Base-by-base conservation (phyloP, 1,140 invertebrate species). In the Brachionus sp. region DNA sequence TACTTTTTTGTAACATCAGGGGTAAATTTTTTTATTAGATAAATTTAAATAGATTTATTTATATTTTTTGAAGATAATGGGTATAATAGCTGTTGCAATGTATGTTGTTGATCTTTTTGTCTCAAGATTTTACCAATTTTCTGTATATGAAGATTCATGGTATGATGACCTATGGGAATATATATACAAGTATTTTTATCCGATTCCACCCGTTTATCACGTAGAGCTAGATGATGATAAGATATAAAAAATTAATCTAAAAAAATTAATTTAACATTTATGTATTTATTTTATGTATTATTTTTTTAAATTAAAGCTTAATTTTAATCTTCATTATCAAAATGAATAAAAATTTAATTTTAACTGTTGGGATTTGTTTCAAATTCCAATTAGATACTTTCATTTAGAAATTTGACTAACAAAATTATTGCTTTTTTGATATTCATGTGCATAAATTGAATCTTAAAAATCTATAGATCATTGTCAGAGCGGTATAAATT, bases 91-190 rank as follows among this genome's bases (percentile, higher is more conserved):
- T 10, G 70, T 75, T 35, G 25, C 44, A 13, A 46, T 75, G 19
- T 75, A 75, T 25, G 12, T 75, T 25, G n/a, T 75, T 25, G 39
- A 75, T 29, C 39, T 75, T 19, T 75, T 75, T 50, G 5, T 75
- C 4, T 75, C 70, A 39, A 75, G 70, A 46, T 75, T 75, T 46
- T 75, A 75, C 25, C 70, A 75, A 25, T 75, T 75, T 75, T 75
- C 66, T n/a, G 35, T 70, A 1, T 70, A 70, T 39, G 66, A 70
- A 70, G 66, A 70, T 19, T 70, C 66, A 6, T 70, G 66, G 66
- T 70, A 70, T 70, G 66, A 70, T 39, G 66, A 70, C 35, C 16
- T 70, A 70, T 70, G 66, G 66, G 66, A 70, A 16, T 70, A 70
- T 35, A 70, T 70, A 39, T 70, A 70, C 35, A 70, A 70, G 37